Conservation (phyloP, 64 coral and sea anemone species). For the Montipora cactus region DNA sequence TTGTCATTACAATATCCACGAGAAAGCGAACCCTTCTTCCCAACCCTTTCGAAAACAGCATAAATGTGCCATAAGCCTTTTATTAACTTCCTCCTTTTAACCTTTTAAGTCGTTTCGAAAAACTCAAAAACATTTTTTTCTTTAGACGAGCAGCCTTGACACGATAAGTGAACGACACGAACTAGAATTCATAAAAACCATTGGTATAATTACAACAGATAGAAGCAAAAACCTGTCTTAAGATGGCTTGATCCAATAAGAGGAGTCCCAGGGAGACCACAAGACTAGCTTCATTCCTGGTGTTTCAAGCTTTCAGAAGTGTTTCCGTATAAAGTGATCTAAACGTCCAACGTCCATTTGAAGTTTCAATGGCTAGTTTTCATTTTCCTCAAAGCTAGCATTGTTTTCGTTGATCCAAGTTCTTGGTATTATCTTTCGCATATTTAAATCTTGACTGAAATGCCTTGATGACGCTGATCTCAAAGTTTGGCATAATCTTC, state of each 20-base stretch:
- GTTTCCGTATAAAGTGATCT: neutral
- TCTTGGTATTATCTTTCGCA: neutral
- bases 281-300: neutral
- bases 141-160: conserved; percentile 50
- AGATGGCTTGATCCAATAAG: neutral
- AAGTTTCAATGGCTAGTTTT: neutral
- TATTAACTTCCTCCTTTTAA: no score
- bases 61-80: neutral
- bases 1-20: no score
- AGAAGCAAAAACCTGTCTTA: conserved; percentile 29
- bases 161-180: neutral
- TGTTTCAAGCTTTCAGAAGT: neutral
- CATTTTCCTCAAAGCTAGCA: neutral
- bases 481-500: neutral
- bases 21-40: neutral
- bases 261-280: neutral
- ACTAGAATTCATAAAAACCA: neutral
- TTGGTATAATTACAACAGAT: conserved; percentile 1
- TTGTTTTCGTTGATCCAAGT: neutral
- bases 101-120: no score
- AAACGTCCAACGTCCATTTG: neutral
- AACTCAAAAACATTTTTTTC: neutral
- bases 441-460: neutral
- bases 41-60: neutral
- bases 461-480: neutral